A percentile compares a stretch with the other conserved stretches of the same genome.
Conservation (phyloP, 2,113 vertebrate species). For the Indri indri region DNA sequence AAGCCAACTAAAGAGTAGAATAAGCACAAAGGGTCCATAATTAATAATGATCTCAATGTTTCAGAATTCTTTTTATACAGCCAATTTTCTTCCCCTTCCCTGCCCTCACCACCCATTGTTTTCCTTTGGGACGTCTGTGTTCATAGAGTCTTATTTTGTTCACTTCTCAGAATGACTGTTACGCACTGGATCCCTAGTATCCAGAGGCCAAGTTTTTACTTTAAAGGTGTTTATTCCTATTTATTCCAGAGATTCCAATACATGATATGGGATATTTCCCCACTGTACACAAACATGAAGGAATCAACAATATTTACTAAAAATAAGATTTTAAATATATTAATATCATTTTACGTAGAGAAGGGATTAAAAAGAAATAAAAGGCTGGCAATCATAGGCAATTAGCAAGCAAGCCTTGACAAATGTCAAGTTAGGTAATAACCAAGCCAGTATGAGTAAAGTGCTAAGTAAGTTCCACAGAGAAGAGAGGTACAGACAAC, state of each 20-base stretch:
- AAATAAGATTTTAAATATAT: not conserved
- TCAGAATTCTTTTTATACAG: not conserved
- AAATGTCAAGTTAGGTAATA: not conserved
- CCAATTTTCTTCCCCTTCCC: fast-evolving
- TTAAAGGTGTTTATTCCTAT: not conserved
- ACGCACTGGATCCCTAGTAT: not conserved
- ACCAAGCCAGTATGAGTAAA: not conserved
- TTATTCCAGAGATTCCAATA: not conserved
- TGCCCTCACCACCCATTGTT: fast-evolving
- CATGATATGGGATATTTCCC: not conserved
- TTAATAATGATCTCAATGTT: not conserved
- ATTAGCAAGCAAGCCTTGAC: not conserved
- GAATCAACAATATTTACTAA: not conserved
- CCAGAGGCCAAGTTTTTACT: not conserved
- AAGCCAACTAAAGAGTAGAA: not conserved
- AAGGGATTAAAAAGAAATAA: not conserved
- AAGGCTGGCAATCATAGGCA: not conserved
- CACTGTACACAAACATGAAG: not conserved
- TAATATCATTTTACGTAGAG: not conserved
- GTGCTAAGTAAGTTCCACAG: not conserved
- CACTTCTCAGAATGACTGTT: not conserved
- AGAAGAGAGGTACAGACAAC: not conserved
- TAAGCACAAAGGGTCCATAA: not conserved
- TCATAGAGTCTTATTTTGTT: not conserved
- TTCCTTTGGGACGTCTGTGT: not conserved